Evolutionary conservation across 2,888 invertebrate genomes (phyloP), one percentile per base, ranked within the genome.

Genomic region (Melipona bicolor): DNA sequence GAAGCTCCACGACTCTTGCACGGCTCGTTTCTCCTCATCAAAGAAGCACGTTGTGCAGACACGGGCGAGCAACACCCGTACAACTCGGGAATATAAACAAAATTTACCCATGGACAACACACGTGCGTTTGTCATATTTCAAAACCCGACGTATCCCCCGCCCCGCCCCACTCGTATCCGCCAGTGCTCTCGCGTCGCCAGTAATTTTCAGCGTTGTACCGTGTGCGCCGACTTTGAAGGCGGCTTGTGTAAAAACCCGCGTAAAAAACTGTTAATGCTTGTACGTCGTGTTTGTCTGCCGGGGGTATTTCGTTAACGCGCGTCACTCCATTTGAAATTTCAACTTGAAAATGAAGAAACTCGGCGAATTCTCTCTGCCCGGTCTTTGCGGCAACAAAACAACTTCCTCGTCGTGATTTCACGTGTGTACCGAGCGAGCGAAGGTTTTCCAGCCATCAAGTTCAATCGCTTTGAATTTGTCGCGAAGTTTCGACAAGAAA

Each of bases 1-100:
- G 72, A 79, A 72, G 79, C 72, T 84, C n/a, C 74, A 80, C 79
- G 84, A 83, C 84, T 88, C 88, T 88, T 80, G 87, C 69, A 87
- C 86, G 84, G 89, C 86, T 92, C 92, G 91, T 91, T 89, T 91
- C 91, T 89, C 85, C 87, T 90, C 91, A 89, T 92, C 92, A 92
- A 92, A 92, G 92, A 83, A 83, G 77, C 86, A 81, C 88, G 87
- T 89, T 91, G 91, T 90, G 83, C 79, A 84, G 85, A 85, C 90
- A 75, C 79, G 86, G 36, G 71, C 87, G 79, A 71, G 84, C 61
- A 83, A 88, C 87, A 89, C 75, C 79, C 89, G 82, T 83, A 76
- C 81, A 72, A 78, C 82, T 77, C 80, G 9, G 72, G 75, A 84
- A 83, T 85, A 91, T 91, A 90, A 89, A 91, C 90, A 89, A 90